Base-by-base conservation (phyloP, 2,888 invertebrate species). In the Calliopum simillimum region DNA sequence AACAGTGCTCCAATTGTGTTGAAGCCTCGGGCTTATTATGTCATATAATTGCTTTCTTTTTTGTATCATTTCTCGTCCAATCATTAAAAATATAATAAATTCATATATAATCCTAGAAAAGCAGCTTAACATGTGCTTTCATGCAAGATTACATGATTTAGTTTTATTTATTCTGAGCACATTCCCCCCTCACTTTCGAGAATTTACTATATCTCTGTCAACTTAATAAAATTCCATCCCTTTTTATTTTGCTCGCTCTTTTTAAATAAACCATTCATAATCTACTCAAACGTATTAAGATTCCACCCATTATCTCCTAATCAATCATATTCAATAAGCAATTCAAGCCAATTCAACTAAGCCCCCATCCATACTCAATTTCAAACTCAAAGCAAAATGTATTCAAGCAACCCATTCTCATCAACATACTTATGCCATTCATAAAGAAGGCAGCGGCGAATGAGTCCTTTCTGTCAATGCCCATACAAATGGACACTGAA, bases 261-360 rank as follows among this genome's bases (percentile, higher is more conserved):
- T 8, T 33, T 33, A 8, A 33, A 33, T 33, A 33, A n/a, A 33
- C 33, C 33, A 33, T 33, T 33, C 33, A 33, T 33, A 33, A 33
- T 33, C 33, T 23, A 23, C 53, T 21, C 23, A 53, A 53, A 13
- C 23, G 53, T 53, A 23, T 23, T 53, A 14, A 21, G 21, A 53
- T 53, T 23, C 21, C 11, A 16, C 56, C 25, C n/a, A 16, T 21
- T 61, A 46, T 46, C 19, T 61, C 46, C 23, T 21, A 46, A 47
- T 61, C 61, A 61, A 61, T 61, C 61, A 44, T 47, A 61, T 61
- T 47, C 44, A 61, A 61, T 61, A 56, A 19, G 16, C 53, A 33
- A 23, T 19, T 61, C 44, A 23, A 46, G 44, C 61, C 21, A 21
- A 61, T 25, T 19, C 58, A 58, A 33, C 58, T 25, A 33, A 33